A percentile compares a stretch with the other conserved stretches of the same genome.
These are phyloP conservation scores for Ctenopoma kingsleyae DNA, from an alignment of 2,797 vertebrate genomes.

Conservation along the genomic window DNA sequence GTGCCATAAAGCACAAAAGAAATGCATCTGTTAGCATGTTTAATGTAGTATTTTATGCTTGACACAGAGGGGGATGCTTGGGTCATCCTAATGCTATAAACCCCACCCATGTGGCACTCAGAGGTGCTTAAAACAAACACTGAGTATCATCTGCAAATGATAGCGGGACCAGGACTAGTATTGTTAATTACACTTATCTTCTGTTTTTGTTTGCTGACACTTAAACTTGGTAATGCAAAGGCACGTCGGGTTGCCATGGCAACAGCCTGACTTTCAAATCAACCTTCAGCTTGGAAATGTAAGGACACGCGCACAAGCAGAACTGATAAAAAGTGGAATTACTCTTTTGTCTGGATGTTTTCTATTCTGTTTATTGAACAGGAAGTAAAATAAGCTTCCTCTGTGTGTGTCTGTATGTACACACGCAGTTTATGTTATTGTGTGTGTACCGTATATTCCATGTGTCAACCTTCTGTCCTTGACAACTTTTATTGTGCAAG, in stretches of 20 bases:
- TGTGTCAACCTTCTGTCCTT: slow-evolving; percentile 11
- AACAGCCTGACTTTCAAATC: slow-evolving; percentile 57
- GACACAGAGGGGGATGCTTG: background rate
- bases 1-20: background rate
- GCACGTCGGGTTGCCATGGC: slow-evolving; percentile 64
- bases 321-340: slow-evolving; percentile 2
- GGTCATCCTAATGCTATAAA: background rate
- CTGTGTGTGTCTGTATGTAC: slow-evolving; percentile 3
- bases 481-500: slow-evolving; percentile 32
- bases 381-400: slow-evolving; percentile 4
- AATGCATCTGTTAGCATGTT: background rate
- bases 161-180: background rate
- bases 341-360: slow-evolving; percentile 20
- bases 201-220: slow-evolving; percentile 28
- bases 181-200: slow-evolving; percentile 17
- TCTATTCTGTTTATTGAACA: slow-evolving; percentile 12
- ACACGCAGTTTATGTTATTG: background rate
- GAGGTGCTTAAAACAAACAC: slow-evolving; percentile 32
- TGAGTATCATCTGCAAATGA: background rate
- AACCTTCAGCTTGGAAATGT: slow-evolving; percentile 57
- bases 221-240: slow-evolving; percentile 55
- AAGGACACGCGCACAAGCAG: background rate
- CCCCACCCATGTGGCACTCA: slow-evolving; percentile 11
- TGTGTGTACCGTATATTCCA: background rate
- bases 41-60: too few species aligned